phyloP scores from a whole-genome alignment of 2,797 vertebrate species.

The Thunnus albacares region DNA sequence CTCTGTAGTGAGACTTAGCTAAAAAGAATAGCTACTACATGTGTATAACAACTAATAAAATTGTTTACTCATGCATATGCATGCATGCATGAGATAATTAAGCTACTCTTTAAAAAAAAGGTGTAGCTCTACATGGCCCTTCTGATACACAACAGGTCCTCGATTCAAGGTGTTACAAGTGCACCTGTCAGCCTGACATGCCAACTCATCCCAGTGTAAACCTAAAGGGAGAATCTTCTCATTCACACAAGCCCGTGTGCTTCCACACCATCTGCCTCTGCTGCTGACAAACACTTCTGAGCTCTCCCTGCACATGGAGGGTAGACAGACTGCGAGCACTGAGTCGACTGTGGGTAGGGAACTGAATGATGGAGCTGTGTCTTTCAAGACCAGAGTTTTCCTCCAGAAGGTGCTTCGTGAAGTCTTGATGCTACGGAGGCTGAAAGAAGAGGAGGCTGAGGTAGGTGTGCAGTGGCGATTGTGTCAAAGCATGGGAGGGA shows the following conservation, averaged over 20 bases:
- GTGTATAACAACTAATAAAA: background rate
- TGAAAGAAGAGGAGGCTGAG: slow-evolving; percentile 8
- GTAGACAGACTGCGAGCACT: background rate
- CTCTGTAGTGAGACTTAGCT: background rate
- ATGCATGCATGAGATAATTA: slow-evolving; percentile 20
- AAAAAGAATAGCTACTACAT: background rate
- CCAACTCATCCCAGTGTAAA: slow-evolving; percentile 20
- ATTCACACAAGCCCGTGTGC: slow-evolving; percentile 23
- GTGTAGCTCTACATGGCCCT: background rate
- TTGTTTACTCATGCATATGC: slow-evolving; percentile 8
- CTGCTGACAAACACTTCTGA: slow-evolving; percentile 55
- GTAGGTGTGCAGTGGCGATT: slow-evolving; percentile 22
- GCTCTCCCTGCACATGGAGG: slow-evolving; percentile 18
- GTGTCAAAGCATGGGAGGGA: slow-evolving; percentile 43
- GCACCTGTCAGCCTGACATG: slow-evolving; percentile 49
- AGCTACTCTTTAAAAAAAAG: background rate
- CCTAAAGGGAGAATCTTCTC: slow-evolving; percentile 39
- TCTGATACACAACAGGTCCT: slow-evolving; percentile 48
- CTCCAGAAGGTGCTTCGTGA: slow-evolving; percentile 43
- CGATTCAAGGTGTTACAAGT: slow-evolving; percentile 49
- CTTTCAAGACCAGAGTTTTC: slow-evolving; percentile 53
- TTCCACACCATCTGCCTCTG: slow-evolving; percentile 58
- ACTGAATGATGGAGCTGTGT: slow-evolving; percentile 41
- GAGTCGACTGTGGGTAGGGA: slow-evolving; percentile 31
- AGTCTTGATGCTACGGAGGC: slow-evolving; percentile 21